These are phyloP conservation scores for Adela reaumurella DNA, from an alignment of 2,888 invertebrate genomes.

Conservation along the genomic window DNA sequence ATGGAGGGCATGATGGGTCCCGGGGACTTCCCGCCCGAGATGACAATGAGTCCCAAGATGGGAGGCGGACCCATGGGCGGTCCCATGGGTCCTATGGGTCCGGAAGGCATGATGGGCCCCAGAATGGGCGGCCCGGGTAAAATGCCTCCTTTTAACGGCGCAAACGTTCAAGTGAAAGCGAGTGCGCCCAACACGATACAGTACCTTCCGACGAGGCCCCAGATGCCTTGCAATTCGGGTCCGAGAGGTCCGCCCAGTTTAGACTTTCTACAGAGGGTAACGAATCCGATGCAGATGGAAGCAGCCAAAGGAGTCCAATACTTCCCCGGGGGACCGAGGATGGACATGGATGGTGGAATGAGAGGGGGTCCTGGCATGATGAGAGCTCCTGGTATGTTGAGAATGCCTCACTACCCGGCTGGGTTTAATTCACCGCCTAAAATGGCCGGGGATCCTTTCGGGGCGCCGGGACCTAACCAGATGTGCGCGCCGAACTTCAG, in stretches of 20 bases:
- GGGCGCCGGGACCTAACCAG: constrained; percentile 15
- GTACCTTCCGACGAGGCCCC: constrained; percentile 94
- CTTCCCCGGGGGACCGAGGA: constrained; percentile 61
- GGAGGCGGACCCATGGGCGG: constrained; percentile 52
- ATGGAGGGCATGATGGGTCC: constrained; percentile 54
- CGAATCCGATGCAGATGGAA: constrained; percentile 77
- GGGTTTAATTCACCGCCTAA: constrained; percentile 48
- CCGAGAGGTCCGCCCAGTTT: constrained; percentile 82
- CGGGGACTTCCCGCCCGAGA: constrained; percentile 47
- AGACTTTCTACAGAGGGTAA: constrained; percentile 85
- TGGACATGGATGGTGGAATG: constrained; percentile 51
- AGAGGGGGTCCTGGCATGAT: constrained; percentile 32
- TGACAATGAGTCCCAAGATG: constrained; percentile 66
- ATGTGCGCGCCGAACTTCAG: constrained; percentile 26
- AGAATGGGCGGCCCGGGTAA: constrained; percentile 56
- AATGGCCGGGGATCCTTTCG: constrained; percentile 33
- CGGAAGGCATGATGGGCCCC: constrained; percentile 64
- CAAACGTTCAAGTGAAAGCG: constrained; percentile 90
- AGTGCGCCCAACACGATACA: constrained; percentile 98
- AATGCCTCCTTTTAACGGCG: constrained; percentile 58
- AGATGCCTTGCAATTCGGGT: constrained; percentile 65
- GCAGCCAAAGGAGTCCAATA: constrained; percentile 63
- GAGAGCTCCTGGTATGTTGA: constrained; percentile 36
- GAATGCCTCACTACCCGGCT: constrained; percentile 45
- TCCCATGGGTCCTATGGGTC: constrained; percentile 49